phyloP scores from a whole-genome alignment of 2,797 vertebrate species.

The Sternotherus odoratus region DNA sequence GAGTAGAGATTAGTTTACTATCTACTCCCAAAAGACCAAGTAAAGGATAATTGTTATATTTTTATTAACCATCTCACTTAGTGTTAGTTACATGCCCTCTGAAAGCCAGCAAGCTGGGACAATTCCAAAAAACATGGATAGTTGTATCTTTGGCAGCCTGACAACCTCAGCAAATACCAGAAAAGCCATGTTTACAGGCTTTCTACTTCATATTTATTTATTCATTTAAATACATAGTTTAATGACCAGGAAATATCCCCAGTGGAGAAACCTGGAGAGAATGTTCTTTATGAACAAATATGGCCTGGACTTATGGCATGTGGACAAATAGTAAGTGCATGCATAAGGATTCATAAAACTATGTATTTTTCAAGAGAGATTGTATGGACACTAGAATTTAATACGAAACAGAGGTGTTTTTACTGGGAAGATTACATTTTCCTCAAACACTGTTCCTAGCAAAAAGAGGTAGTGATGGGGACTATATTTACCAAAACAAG shows the following conservation, averaged over 20 bases:
- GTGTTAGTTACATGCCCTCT: slow-evolving; percentile 5
- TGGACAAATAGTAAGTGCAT: neutral
- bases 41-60: slow-evolving; percentile 29
- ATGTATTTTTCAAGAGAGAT: slow-evolving; percentile 54
- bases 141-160: neutral
- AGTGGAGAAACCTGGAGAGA: neutral
- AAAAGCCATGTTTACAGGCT: neutral
- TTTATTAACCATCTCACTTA: slow-evolving; percentile 24
- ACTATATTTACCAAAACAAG: neutral
- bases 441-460: neutral
- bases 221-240: neutral
- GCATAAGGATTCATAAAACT: neutral
- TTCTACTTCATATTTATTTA: slow-evolving; percentile 21
- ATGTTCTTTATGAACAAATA: neutral
- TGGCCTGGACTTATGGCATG: neutral
- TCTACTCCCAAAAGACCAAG: neutral
- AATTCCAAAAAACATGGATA: neutral
- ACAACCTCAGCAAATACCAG: neutral
- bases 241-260: neutral
- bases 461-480: neutral
- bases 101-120: neutral
- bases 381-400: slow-evolving; percentile 10
- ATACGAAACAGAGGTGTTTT: neutral
- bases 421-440: neutral
- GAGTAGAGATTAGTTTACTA: neutral